These are phyloP conservation scores for Zosterops japonicus DNA, from an alignment of 2,113 vertebrate genomes.

Conservation along the genomic window DNA sequence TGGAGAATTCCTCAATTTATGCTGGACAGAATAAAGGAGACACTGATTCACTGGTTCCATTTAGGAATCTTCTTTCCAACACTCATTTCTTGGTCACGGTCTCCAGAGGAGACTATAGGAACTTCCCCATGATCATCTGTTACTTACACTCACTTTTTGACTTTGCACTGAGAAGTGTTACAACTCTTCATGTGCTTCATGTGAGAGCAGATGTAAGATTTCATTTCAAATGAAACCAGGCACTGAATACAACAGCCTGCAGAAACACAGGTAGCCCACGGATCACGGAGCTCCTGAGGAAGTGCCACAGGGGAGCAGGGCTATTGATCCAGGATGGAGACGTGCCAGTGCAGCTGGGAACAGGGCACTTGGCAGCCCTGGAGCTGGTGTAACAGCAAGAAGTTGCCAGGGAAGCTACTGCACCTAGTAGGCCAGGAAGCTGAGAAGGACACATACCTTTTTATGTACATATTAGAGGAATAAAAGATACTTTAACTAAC, in stretches of 20 bases:
- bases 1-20: not conserved
- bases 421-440: not conserved
- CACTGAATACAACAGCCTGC: not conserved
- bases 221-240: not conserved
- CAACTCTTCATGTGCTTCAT: rapidly evolving
- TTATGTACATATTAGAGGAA: not conserved
- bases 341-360: not conserved
- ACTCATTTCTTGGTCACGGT: not conserved
- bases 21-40: not conserved
- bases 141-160: not conserved
- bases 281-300: not conserved
- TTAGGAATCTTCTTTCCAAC: not conserved
- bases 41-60: not conserved
- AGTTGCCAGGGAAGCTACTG: not conserved
- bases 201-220: not conserved
- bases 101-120: not conserved
- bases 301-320: not conserved
- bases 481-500: not conserved
- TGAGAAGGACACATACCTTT: not conserved
- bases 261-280: rapidly evolving
- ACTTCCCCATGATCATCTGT: not conserved
- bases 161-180: not conserved
- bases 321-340: not conserved
- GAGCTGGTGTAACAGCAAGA: not conserved
- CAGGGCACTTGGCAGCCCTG: not conserved